Conservation (phyloP, 1,140 invertebrate species). For the Leguminivora glycinivorella region DNA sequence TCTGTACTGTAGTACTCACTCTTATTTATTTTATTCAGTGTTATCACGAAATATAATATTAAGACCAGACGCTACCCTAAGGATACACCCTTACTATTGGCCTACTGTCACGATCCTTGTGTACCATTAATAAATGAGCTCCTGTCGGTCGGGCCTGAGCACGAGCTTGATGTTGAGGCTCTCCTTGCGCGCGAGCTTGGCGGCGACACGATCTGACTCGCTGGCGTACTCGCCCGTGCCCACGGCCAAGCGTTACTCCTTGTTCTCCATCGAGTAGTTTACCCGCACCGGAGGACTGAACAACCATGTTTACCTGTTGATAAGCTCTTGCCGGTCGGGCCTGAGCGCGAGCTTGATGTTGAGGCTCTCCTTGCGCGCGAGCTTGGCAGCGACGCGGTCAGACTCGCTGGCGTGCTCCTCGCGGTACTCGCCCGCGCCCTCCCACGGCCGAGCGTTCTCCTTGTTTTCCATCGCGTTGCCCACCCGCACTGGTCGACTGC, state of each 20-base stretch:
- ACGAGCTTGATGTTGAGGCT: slow-evolving; percentile 96
- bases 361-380: slow-evolving; percentile 97
- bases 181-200: slow-evolving; percentile 96
- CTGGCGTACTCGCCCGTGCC: slow-evolving; percentile 86
- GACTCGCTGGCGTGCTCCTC: slow-evolving; percentile 80
- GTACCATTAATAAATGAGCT: slow-evolving; percentile 93
- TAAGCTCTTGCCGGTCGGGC: slow-evolving; percentile 95
- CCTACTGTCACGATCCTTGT: too few relatives aligned
- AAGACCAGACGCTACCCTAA: too few relatives aligned
- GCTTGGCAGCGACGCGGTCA: slow-evolving; percentile 89
- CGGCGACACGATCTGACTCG: slow-evolving; percentile 83
- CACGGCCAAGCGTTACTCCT: slow-evolving; percentile 91
- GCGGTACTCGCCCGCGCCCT: slow-evolving; percentile 89
- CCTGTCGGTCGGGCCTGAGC: slow-evolving; percentile 93
- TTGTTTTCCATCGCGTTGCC: slow-evolving; percentile 90
- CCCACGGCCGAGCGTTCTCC: slow-evolving; percentile 90
- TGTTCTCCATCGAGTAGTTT: slow-evolving; percentile 88
- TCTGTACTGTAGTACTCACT: too few relatives aligned
- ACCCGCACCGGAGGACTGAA: slow-evolving; percentile 89
- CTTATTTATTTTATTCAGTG: too few relatives aligned
- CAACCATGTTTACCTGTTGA: slow-evolving; percentile 86
- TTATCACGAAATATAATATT: too few relatives aligned
- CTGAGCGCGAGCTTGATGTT: slow-evolving; percentile 95
- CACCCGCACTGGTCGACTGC: slow-evolving; percentile 87
- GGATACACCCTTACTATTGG: too few relatives aligned